These are phyloP conservation scores for Agonum fuliginosum DNA, from an alignment of 2,888 invertebrate genomes.

Conservation along the genomic window DNA sequence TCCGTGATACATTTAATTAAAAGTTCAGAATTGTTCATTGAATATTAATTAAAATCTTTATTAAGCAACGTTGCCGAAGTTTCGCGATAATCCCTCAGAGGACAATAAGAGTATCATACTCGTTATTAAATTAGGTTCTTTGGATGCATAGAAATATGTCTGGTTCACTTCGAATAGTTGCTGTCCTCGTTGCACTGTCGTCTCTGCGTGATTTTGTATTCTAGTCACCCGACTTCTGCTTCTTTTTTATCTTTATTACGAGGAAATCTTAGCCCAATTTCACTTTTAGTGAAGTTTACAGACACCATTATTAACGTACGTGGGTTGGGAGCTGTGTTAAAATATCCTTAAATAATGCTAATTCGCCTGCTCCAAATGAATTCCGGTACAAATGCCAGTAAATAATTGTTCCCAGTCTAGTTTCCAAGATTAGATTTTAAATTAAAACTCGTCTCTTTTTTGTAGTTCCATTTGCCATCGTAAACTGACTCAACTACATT, in stretches of 20 bases:
- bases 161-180: constrained; percentile 30
- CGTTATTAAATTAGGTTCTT: constrained; percentile 61
- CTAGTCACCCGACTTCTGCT: constrained; percentile 51
- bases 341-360: constrained; percentile 49
- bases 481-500: not conserved
- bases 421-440: constrained; percentile 37
- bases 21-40: constrained; percentile 65
- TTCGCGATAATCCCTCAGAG: constrained; percentile 59
- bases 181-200: constrained; percentile 7
- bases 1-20: constrained; percentile 67
- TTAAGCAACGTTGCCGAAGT: constrained; percentile 61
- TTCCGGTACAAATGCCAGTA: constrained; percentile 30
- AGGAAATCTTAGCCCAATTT: constrained; percentile 55
- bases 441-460: constrained; percentile 26
- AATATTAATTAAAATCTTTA: constrained; percentile 67
- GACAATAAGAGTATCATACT: constrained; percentile 62
- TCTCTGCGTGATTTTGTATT: constrained; percentile 41
- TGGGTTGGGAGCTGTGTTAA: constrained; percentile 33
- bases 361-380: constrained; percentile 35
- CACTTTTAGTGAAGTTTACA: constrained; percentile 55
- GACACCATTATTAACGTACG: constrained; percentile 56
- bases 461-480: not conserved
- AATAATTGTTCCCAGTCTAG: constrained; percentile 36
- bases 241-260: constrained; percentile 57
- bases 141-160: constrained; percentile 61